Conservation (phyloP, 2,113 vertebrate genomes). For the Cyanoliseus patagonus region DNA sequence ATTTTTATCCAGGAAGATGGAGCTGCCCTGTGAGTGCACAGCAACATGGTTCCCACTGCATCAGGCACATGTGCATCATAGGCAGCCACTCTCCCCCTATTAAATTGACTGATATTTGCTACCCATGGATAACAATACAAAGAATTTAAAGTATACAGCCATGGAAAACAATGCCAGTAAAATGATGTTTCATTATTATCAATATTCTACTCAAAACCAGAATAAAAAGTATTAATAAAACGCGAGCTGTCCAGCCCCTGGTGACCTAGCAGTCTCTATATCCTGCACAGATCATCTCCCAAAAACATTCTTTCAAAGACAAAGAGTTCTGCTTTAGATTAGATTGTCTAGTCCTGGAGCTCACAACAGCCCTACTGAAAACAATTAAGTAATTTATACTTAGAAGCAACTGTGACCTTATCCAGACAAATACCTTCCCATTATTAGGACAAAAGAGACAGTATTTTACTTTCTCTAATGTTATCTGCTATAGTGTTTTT, state of each 20-base stretch:
- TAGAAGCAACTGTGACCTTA: conserved; percentile 48
- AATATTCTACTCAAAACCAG: background rate
- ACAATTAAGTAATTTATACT: conserved; percentile 56
- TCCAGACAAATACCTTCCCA: conserved; percentile 59
- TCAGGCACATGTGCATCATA: background rate
- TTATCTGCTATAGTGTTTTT: conserved; percentile 38
- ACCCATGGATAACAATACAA: background rate
- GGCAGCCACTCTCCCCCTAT: background rate
- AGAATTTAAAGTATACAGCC: background rate
- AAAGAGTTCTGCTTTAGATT: conserved; percentile 32
- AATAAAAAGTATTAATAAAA: background rate
- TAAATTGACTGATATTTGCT: background rate
- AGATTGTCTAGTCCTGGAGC: background rate
- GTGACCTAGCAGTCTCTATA: background rate
- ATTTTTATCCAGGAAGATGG: background rate
- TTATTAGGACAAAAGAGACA: conserved; percentile 65
- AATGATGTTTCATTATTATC: background rate
- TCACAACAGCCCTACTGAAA: conserved; percentile 43
- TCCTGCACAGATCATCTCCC: background rate
- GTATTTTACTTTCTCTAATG: conserved; percentile 61
- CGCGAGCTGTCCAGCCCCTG: background rate
- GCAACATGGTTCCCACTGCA: background rate
- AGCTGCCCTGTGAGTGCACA: background rate
- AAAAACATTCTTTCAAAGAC: background rate
- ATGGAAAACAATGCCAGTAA: background rate